phyloP scores from a whole-genome alignment of 2,888 invertebrate genomes.

The Aquatica leii region DNA sequence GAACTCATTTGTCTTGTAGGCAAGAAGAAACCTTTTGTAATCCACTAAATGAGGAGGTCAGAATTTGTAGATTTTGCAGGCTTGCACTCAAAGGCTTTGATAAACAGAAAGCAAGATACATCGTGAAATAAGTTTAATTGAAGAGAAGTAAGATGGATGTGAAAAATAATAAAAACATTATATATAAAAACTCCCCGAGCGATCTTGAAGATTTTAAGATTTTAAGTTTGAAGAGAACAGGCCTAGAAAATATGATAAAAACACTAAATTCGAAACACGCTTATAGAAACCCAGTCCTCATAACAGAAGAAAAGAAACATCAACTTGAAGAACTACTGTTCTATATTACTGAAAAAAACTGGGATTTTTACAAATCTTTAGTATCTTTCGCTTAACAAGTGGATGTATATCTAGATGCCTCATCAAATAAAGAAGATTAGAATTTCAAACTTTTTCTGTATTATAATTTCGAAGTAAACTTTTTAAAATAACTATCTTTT shows the following conservation, averaged over 20 bases:
- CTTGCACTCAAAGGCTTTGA: constrained; percentile 1
- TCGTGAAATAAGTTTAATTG: background rate
- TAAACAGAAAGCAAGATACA: constrained; percentile 11
- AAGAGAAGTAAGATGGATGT: background rate
- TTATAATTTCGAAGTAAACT: too few species aligned
- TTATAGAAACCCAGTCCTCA: background rate
- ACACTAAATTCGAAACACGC: background rate
- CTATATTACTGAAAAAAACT: background rate
- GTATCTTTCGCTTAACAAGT: background rate
- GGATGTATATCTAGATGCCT: background rate
- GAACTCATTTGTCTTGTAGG: constrained; percentile 16
- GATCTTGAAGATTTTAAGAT: background rate
- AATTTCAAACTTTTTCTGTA: too few species aligned
- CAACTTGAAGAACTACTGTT: constrained; percentile 1
- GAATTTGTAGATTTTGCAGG: constrained; percentile 14
- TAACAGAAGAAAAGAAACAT: background rate
- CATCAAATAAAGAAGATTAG: too few species aligned
- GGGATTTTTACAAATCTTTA: background rate
- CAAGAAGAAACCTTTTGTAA: constrained; percentile 13
- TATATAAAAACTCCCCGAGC: background rate
- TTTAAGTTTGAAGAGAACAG: background rate
- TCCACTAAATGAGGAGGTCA: background rate
- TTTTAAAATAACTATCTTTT: too few species aligned
- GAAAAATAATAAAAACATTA: background rate
- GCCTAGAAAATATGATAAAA: background rate